Evolutionary conservation across 35 echinoderm and acorn worm species (phyloP).

Genomic region (Apostichopus parvimensis): DNA sequence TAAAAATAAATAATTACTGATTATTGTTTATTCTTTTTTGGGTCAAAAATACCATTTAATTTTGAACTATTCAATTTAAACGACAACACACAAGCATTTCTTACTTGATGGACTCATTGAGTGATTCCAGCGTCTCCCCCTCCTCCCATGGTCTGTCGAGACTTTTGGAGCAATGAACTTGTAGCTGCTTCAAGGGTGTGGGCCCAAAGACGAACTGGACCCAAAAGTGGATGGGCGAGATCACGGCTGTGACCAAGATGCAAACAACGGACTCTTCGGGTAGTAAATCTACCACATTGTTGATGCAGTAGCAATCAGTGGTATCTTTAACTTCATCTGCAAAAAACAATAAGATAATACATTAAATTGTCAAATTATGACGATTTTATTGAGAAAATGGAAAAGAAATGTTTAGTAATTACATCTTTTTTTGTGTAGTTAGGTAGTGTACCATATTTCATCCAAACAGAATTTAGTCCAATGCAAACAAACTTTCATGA

Average conservation of each 20-base stretch:
- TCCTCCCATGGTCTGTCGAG: conserved; percentile 62
- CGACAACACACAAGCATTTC: not conserved
- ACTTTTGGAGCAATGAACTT: conserved; percentile 44
- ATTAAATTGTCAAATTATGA: no score
- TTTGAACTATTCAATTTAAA: not conserved
- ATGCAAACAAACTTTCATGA: no score
- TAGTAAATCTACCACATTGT: conserved; percentile 57
- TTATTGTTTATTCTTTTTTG: no score
- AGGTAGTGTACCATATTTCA: no score
- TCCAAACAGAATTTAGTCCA: no score
- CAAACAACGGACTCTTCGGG: conserved; percentile 60
- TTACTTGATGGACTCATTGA: conserved; percentile 81
- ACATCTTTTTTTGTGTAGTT: no score
- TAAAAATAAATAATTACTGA: no score
- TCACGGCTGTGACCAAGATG: conserved; percentile 71
- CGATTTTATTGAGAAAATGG: no score
- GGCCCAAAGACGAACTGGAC: conserved; percentile 77
- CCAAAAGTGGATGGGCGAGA: conserved; percentile 86
- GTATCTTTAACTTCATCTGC: conserved; percentile 49
- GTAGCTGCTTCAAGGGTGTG: conserved; percentile 60
- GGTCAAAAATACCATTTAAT: no score
- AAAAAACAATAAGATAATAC: not conserved
- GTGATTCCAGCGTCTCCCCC: conserved; percentile 71
- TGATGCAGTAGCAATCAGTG: conserved; percentile 56
- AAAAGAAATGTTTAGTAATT: no score